These are phyloP conservation scores for Muraenolepis orangiensis DNA, from an alignment of 2,797 vertebrate genomes.

Conservation along the genomic window DNA sequence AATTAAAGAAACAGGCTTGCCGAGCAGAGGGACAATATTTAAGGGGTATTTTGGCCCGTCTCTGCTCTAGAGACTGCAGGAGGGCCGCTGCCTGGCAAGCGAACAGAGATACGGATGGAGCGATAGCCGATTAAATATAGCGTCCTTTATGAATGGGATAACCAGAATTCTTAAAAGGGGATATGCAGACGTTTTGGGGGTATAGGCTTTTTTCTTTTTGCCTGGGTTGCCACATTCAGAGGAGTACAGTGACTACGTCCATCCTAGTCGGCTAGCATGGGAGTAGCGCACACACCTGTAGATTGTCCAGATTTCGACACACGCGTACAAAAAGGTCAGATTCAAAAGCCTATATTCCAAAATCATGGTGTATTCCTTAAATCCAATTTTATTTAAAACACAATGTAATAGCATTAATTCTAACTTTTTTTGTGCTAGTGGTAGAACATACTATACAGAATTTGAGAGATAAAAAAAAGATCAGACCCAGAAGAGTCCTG, in stretches of 20 bases:
- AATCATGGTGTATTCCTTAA: too few species aligned
- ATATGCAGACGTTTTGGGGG: not conserved
- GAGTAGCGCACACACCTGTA: too few species aligned
- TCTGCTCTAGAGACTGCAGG: slow-evolving; percentile 35
- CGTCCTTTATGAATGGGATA: slow-evolving; percentile 51
- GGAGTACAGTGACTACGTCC: not conserved
- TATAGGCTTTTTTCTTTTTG: not conserved
- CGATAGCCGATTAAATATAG: slow-evolving; percentile 78
- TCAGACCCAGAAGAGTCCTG: too few species aligned
- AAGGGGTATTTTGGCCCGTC: slow-evolving; percentile 23
- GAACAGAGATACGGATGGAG: slow-evolving; percentile 65
- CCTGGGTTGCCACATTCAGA: not conserved
- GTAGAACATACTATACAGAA: too few species aligned
- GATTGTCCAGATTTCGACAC: too few species aligned
- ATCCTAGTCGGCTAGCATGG: not conserved
- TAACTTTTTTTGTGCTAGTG: too few species aligned
- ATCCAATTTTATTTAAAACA: too few species aligned
- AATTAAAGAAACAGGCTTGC: slow-evolving; percentile 34
- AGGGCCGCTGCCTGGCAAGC: slow-evolving; percentile 21
- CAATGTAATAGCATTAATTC: too few species aligned
- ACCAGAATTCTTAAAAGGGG: slow-evolving; percentile 56
- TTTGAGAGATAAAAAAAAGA: too few species aligned
- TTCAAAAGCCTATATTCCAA: too few species aligned
- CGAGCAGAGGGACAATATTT: slow-evolving; percentile 38
- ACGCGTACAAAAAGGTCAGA: too few species aligned